Evolutionary conservation across 2,888 invertebrate species (phyloP).

Genomic region (Rhorus exstirpatorius): DNA sequence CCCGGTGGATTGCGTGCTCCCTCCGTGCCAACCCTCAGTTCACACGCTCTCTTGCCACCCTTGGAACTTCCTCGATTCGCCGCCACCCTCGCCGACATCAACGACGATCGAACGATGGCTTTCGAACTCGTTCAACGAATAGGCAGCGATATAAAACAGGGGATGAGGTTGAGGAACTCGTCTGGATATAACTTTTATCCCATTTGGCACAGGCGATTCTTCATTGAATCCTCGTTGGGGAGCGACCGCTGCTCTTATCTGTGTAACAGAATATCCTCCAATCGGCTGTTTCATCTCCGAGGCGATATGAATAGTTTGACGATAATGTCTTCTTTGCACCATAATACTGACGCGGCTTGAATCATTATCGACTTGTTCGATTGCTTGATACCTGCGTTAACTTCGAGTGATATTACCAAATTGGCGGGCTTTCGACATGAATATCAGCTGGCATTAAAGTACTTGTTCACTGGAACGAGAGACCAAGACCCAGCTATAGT

Average conservation of each 20-base stretch:
- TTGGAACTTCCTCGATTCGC: slow-evolving; percentile 72
- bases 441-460: not conserved
- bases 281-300: slow-evolving; percentile 51
- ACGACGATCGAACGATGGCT: slow-evolving; percentile 44
- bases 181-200: slow-evolving; percentile 81
- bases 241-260: slow-evolving; percentile 43
- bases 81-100: slow-evolving; percentile 26
- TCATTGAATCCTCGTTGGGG: slow-evolving; percentile 82
- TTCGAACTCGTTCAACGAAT: slow-evolving; percentile 15
- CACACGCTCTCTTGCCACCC: slow-evolving; percentile 80
- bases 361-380: not conserved
- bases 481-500: not conserved
- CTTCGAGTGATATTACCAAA: not conserved
- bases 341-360: not conserved
- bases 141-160: not conserved
- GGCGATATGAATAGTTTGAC: slow-evolving; percentile 60
- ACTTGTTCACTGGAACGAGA: not conserved
- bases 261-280: not conserved
- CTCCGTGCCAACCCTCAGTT: slow-evolving; percentile 79
- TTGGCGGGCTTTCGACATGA: not conserved
- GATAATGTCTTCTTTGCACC: slow-evolving; percentile 49
- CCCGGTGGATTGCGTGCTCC: slow-evolving; percentile 81
- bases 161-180: slow-evolving; percentile 20
- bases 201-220: slow-evolving; percentile 77
- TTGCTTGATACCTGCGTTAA: not conserved